Conservation (phyloP, 1,140 invertebrate species). For the Drosophila willistoni region DNA sequence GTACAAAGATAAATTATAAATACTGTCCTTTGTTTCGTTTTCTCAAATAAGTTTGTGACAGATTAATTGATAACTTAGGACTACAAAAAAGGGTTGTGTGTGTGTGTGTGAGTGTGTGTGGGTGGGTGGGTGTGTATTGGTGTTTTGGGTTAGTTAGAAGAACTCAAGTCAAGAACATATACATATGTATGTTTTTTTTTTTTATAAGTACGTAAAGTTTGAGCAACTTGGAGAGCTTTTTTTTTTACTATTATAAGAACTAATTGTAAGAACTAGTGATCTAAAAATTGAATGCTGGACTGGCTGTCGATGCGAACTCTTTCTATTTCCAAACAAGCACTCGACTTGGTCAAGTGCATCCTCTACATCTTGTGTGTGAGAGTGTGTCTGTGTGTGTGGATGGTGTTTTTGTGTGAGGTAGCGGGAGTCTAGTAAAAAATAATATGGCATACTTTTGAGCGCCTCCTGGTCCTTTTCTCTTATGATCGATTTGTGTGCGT, state of each 20-base stretch:
- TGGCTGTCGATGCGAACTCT: conserved; percentile 17
- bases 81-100: conserved; percentile 42
- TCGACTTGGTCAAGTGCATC: conserved; percentile 75
- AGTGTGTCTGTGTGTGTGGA: conserved; percentile 17
- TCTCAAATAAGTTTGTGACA: conserved; percentile 12
- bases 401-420: conserved; percentile 61
- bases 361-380: conserved; percentile 13
- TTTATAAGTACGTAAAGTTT: conserved; percentile 39
- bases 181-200: conserved; percentile 52
- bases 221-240: conserved; percentile 74
- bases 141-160: conserved; percentile 24
- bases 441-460: conserved; percentile 78
- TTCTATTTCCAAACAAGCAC: conserved; percentile 8
- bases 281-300: conserved; percentile 64
- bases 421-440: conserved; percentile 60
- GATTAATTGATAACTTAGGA: conserved; percentile 31
- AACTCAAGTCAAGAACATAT: conserved; percentile 60
- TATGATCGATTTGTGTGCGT: conserved; percentile 21
- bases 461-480: conserved; percentile 46
- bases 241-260: conserved; percentile 43
- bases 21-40: conserved; percentile 32
- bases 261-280: conserved; percentile 54
- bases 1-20: conserved; percentile 67
- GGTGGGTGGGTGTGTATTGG: background rate
- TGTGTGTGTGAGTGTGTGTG: conserved; percentile 6